A percentile compares a stretch with the other conserved stretches of the same genome.
Evolutionary conservation across 92 coral and sea anemone genomes (phyloP).

Genomic region (Porites divaricata): DNA sequence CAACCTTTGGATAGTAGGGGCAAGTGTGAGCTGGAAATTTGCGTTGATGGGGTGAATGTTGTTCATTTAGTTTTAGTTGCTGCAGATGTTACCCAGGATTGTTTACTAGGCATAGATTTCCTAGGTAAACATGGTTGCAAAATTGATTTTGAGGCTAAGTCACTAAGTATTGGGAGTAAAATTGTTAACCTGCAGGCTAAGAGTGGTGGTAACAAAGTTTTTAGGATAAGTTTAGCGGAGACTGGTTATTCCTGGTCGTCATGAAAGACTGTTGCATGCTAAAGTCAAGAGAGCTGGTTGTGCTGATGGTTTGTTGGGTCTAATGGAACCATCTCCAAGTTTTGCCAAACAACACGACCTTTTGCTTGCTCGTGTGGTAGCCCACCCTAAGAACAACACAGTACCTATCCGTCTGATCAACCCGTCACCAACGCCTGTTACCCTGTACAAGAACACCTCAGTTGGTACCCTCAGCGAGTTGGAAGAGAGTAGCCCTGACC

Average conservation of each 20-base stretch:
- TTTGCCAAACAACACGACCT: slow-evolving; percentile 24
- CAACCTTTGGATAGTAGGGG: slow-evolving; percentile 33
- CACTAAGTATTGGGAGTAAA: neutral
- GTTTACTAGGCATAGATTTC: slow-evolving; percentile 50
- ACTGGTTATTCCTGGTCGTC: slow-evolving; percentile 9
- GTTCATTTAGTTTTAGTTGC: slow-evolving; percentile 47
- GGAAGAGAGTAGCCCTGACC: no score
- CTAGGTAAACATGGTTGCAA: slow-evolving; percentile 21
- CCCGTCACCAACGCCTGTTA: neutral
- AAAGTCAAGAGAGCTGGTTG: slow-evolving; percentile 20
- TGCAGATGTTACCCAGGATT: slow-evolving; percentile 41
- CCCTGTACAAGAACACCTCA: neutral
- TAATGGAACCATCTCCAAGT: slow-evolving; percentile 48
- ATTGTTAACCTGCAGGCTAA: neutral
- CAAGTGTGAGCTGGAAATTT: slow-evolving; percentile 4
- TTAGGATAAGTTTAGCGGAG: slow-evolving; percentile 51
- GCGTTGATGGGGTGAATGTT: slow-evolving; percentile 25
- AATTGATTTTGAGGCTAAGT: neutral
- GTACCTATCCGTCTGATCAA: slow-evolving; percentile 43
- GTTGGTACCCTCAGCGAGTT: no score
- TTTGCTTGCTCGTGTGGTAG: slow-evolving; percentile 43
- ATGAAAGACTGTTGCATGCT: slow-evolving; percentile 38
- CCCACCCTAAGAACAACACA: slow-evolving; percentile 31
- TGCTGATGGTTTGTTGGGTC: slow-evolving; percentile 23
- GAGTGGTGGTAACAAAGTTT: neutral